Evolutionary conservation across 1,140 invertebrate genomes (phyloP).

Genomic region (Argopecten irradians): DNA sequence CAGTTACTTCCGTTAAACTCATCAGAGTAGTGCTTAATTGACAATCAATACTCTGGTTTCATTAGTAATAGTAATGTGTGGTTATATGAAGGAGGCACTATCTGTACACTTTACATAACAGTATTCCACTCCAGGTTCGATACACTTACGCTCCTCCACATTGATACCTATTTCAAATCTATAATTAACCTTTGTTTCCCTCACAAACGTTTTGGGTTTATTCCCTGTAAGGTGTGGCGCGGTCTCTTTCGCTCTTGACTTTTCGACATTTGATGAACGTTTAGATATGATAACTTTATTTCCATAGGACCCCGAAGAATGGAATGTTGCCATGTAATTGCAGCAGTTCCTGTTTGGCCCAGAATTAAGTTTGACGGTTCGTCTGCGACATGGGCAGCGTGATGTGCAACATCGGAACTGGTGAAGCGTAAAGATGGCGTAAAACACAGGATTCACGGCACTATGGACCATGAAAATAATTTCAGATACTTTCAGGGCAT

Average conservation of each 20-base stretch:
- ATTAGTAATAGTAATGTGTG: too few relatives aligned
- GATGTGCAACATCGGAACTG: background rate
- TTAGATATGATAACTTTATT: background rate
- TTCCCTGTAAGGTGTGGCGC: background rate
- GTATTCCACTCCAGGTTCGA: background rate
- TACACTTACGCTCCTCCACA: background rate
- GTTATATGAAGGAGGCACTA: background rate
- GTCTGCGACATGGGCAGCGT: background rate
- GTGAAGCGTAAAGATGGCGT: conserved; percentile 76
- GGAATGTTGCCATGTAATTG: conserved; percentile 4
- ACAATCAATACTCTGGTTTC: too few relatives aligned
- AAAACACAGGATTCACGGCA: conserved; percentile 78
- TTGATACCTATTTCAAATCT: background rate
- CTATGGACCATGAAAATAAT: conserved; percentile 77
- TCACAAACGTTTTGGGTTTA: background rate
- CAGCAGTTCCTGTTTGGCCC: background rate
- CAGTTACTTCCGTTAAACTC: too few relatives aligned
- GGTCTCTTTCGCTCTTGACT: background rate
- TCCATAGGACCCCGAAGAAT: background rate
- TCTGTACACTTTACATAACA: background rate
- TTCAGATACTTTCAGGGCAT: conserved; percentile 70
- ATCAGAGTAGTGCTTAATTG: too few relatives aligned
- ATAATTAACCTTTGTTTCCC: background rate
- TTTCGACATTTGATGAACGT: background rate
- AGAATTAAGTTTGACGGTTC: background rate